phyloP scores from a whole-genome alignment of 2,113 vertebrate species.

The Crotalus helleri region DNA sequence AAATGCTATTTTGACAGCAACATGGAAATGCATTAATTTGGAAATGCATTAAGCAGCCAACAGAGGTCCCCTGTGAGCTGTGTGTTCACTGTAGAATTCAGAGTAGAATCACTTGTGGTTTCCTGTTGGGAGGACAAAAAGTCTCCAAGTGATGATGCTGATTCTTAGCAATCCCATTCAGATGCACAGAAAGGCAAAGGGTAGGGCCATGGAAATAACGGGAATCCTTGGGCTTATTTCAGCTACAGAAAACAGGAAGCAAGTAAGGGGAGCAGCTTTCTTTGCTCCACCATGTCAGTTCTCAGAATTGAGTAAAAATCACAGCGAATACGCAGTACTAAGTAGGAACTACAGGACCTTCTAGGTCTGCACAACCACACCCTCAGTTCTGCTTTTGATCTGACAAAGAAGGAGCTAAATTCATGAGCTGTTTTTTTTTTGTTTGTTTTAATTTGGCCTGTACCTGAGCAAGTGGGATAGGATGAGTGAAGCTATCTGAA shows the following conservation, averaged over 20 bases:
- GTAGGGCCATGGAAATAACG: neutral
- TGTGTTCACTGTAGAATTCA: neutral
- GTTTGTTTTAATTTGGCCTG: neutral
- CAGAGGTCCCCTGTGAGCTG: conserved; percentile 1
- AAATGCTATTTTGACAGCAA: neutral
- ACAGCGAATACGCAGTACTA: neutral
- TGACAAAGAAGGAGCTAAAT: neutral
- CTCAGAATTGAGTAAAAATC: neutral
- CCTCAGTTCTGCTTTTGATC: neutral
- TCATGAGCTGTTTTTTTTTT: neutral
- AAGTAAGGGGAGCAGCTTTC: neutral
- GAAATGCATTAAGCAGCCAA: neutral
- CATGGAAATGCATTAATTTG: neutral
- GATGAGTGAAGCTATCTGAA: neutral
- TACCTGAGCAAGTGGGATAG: neutral
- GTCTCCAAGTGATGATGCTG: neutral
- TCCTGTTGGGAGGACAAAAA: neutral
- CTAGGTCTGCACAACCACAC: no score
- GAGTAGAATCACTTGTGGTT: neutral
- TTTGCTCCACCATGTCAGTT: neutral
- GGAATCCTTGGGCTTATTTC: neutral
- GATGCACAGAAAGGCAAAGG: neutral
- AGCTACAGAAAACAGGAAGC: neutral
- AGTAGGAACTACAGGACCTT: neutral
- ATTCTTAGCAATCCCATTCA: neutral